Evolutionary conservation across 2,888 invertebrate species (phyloP).

Genomic region (Crematogaster levior): DNA sequence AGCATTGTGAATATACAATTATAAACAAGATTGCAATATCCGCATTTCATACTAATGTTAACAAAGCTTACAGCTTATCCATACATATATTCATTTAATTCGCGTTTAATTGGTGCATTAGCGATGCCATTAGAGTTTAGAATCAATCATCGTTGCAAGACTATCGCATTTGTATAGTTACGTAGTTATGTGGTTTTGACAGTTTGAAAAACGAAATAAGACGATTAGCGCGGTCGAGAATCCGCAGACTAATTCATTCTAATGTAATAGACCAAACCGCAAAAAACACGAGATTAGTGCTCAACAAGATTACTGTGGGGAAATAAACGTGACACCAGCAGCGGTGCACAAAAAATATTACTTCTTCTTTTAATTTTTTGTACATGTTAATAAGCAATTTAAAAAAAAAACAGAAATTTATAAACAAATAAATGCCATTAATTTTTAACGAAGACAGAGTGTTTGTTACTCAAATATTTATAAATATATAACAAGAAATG

Average conservation of each 20-base stretch:
- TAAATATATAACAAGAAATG: background rate
- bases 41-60: constrained; percentile 17
- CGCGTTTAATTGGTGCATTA: constrained; percentile 38
- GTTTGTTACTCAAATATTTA: background rate
- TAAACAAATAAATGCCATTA: background rate
- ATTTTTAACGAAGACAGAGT: background rate
- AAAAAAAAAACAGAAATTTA: background rate
- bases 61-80: background rate
- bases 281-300: constrained; percentile 17
- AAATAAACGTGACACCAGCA: constrained; percentile 18
- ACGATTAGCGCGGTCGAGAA: background rate
- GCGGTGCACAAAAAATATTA: background rate
- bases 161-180: constrained; percentile 21
- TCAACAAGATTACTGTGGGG: background rate
- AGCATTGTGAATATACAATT: no score
- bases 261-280: constrained; percentile 8
- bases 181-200: background rate
- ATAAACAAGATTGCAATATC: constrained; percentile 3
- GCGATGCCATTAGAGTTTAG: constrained; percentile 37
- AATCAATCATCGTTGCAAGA: constrained; percentile 38
- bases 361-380: background rate
- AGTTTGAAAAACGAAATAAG: constrained; percentile 18
- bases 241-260: constrained; percentile 10
- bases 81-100: constrained; percentile 36
- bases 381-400: background rate